Base-by-base conservation (phyloP, 2,113 vertebrate species). In the Cyrtonyx montezumae region DNA sequence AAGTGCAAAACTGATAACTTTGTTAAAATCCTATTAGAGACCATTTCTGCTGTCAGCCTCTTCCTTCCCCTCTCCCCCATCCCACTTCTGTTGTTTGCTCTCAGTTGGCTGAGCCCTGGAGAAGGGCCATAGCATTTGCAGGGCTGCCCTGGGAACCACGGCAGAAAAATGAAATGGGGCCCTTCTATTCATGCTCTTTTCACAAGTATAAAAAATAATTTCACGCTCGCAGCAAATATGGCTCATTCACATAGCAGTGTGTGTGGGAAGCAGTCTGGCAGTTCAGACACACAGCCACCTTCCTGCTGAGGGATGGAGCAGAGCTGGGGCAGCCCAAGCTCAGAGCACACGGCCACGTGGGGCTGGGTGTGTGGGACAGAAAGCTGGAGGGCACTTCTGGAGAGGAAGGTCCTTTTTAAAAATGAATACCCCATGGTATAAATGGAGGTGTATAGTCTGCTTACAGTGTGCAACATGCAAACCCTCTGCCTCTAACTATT, bases 1-100 rank as follows among this genome's bases (percentile, higher is more conserved):
- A 59, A 90, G 75, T 58, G 30, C 79, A 87, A 66, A 97, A 15
- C 42, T 43, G 92, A 88, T 65, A 87, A 65, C 88, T 95, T 81
- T 86, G 84, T 93, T 94, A 75, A 61, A 71, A 34, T 11, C 77
- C 67, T 0, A 0, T 70, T 46, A 42, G 79, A 70, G 66, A 46
- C 46, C 30, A 48, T 40, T 87, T 36, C 28, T 68, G 66, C 51
- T 76, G 51, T 77, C 59, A 79, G 84, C 17, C 58, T 40, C 36
- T 9, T 55, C 67, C 6, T 11, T 48, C 11, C 23, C 34, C 49
- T 37, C 8, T 5, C 25, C 1, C 21, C 2, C 6, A 1, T 2
- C 59, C 40, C 40, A 0, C 71, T 69, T 37, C 65, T 56, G 42
- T 8, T 34, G n/a, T 4, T 43, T 12, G 4, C 55, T 26, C 56